These are phyloP conservation scores for Cheilosia soror DNA, from an alignment of 2,888 invertebrate species.

Conservation along the genomic window DNA sequence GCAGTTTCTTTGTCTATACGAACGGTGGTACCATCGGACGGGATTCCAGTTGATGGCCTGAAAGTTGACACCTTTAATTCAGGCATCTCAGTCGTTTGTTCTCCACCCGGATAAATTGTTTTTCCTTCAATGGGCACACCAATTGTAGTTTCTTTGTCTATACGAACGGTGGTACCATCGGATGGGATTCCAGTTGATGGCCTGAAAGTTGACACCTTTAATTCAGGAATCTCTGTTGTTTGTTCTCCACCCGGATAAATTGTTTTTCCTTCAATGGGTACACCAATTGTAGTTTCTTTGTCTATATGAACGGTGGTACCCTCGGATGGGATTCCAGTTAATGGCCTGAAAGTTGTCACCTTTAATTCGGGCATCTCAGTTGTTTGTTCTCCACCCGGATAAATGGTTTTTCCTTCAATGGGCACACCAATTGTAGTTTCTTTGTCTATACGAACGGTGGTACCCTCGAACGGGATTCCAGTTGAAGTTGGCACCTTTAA, in stretches of 20 bases:
- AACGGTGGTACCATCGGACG: background rate
- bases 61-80: background rate
- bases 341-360: background rate
- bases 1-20: background rate
- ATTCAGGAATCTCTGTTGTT: too few species aligned
- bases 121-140: too few species aligned
- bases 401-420: too few species aligned
- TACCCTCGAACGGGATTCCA: background rate
- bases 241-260: too few species aligned
- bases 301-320: background rate
- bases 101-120: background rate
- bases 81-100: background rate
- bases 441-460: too few species aligned
- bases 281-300: background rate
- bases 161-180: background rate
- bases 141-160: background rate
- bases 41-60: background rate
- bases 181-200: too few species aligned
- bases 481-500: background rate
- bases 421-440: too few species aligned
- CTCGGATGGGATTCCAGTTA: background rate
- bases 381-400: too few species aligned
- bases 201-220: too few species aligned
- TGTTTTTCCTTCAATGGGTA: too few species aligned
- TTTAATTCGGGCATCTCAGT: too few species aligned